These are phyloP conservation scores for Notothenia rossii DNA, from an alignment of 2,113 vertebrate genomes.

Conservation along the genomic window DNA sequence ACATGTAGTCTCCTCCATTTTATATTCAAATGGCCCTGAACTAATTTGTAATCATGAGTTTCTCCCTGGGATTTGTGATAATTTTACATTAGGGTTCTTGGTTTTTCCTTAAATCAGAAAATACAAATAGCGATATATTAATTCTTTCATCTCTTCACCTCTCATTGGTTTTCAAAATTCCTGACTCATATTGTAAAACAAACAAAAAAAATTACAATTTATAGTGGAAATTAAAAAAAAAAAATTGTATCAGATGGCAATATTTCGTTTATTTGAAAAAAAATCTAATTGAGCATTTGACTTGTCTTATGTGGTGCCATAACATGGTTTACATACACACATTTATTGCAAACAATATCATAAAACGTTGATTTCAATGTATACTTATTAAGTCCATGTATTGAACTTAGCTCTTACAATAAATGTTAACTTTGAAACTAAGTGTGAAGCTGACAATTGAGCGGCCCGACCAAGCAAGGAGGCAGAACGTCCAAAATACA, in stretches of 20 bases:
- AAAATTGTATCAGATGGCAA: background rate
- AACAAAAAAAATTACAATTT: background rate
- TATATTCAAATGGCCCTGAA: background rate
- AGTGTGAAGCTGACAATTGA: background rate
- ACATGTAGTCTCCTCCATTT: background rate
- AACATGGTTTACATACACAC: background rate
- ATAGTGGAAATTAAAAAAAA: background rate
- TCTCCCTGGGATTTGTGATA: background rate
- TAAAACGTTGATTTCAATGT: slow-evolving; percentile 11
- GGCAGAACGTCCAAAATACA: no score
- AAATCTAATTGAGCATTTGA: background rate
- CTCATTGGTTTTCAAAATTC: background rate
- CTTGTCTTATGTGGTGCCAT: background rate
- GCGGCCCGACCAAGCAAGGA: no score
- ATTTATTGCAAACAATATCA: slow-evolving; percentile 3
- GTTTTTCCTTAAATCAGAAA: background rate
- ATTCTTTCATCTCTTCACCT: background rate
- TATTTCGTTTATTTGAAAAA: background rate
- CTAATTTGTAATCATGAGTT: background rate
- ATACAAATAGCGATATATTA: background rate
- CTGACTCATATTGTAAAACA: background rate
- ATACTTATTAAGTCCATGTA: background rate
- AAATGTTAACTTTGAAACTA: slow-evolving; percentile 6
- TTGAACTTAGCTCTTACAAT: slow-evolving; percentile 4
- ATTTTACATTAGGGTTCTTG: background rate